These are phyloP conservation scores for Crocodylus rhombifer DNA, from an alignment of 2,797 vertebrate species.

Conservation along the genomic window DNA sequence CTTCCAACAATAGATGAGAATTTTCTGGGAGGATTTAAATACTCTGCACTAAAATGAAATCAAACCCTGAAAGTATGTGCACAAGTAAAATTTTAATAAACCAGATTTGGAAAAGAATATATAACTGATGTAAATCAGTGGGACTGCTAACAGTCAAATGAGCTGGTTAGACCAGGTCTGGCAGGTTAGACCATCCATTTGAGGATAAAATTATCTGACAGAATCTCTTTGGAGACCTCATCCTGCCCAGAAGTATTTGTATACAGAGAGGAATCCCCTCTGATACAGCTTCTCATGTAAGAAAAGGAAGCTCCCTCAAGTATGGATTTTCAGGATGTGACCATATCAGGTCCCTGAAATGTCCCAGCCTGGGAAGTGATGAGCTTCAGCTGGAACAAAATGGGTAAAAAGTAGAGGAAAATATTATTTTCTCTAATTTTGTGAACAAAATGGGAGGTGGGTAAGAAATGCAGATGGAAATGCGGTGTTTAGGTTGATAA, in stretches of 20 bases:
- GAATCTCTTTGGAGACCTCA: neutral
- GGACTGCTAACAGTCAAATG: rapidly evolving
- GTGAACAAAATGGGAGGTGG: rapidly evolving
- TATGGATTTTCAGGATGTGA: neutral
- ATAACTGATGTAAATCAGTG: neutral
- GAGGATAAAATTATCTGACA: neutral
- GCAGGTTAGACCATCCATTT: neutral
- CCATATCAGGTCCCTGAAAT: neutral
- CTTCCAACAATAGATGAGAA: neutral
- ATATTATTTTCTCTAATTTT: neutral
- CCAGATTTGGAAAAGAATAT: neutral
- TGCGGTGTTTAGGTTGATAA: rapidly evolving
- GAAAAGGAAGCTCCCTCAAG: neutral
- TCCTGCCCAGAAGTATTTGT: neutral
- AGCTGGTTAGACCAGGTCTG: neutral
- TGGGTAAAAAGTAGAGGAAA: neutral
- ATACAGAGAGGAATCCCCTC: neutral
- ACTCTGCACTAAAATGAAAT: neutral
- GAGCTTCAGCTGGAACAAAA: neutral
- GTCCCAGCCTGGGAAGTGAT: neutral
- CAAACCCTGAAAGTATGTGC: neutral
- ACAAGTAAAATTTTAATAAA: rapidly evolving
- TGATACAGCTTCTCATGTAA: neutral
- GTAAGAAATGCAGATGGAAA: rapidly evolving
- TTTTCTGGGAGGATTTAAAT: neutral